phyloP scores from a whole-genome alignment of 2,113 vertebrate species.

The Paracanthobrama guichenoti region DNA sequence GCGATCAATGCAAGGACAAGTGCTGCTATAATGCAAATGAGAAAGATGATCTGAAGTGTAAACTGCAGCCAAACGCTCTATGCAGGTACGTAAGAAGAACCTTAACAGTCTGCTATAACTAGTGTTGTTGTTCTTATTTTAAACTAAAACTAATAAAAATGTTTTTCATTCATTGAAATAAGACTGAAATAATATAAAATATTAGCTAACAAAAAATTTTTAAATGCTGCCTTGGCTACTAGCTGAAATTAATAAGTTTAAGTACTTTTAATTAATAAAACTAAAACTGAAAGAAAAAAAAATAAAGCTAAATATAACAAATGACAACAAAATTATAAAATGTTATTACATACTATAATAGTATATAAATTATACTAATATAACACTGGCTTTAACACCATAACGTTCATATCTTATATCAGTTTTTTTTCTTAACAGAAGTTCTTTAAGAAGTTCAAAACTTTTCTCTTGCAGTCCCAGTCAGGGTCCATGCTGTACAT shows the following conservation, averaged over 20 bases:
- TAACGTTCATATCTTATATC: no score
- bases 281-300: no score
- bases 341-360: no score
- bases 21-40: slow-evolving; percentile 90
- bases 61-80: slow-evolving; percentile 74
- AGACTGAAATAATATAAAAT: no score
- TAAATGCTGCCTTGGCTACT: not conserved
- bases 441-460: no score
- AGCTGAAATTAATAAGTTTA: not conserved
- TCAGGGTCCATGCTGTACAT: slow-evolving; percentile 91
- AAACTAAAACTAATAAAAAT: not conserved
- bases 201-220: no score
- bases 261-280: no score
- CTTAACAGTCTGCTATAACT: not conserved
- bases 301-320: no score
- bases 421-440: no score
- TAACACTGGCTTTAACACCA: no score
- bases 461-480: slow-evolving; percentile 78
- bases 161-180: not conserved
- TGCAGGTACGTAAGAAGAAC: slow-evolving; percentile 83
- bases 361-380: no score
- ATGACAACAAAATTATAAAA: no score
- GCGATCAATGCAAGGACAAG: slow-evolving; percentile 88
- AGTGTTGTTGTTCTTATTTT: not conserved
- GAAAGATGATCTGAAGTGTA: slow-evolving; percentile 83